These are phyloP conservation scores for Mionectes olivaceus DNA, from an alignment of 2,797 vertebrate species.

Conservation along the genomic window DNA sequence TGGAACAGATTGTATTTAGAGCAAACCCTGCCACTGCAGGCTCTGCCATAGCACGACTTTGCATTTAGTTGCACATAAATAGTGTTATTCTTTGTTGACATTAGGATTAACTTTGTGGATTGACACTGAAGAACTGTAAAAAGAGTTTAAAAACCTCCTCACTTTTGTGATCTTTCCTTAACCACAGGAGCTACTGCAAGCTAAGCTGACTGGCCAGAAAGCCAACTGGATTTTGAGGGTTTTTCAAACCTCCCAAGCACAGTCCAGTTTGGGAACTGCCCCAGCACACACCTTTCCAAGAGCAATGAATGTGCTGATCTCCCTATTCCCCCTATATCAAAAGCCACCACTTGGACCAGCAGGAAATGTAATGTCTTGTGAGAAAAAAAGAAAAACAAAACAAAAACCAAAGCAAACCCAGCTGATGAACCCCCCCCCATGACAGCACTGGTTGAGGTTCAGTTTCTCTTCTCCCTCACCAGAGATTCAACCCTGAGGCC, in stretches of 20 bases:
- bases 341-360: neutral
- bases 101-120: slow-evolving; percentile 74
- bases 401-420: neutral
- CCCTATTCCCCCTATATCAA: accelerated
- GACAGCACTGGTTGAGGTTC: neutral
- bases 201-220: slow-evolving; percentile 19
- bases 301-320: neutral
- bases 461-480: neutral
- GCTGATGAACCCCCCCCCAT: neutral
- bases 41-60: slow-evolving; percentile 9
- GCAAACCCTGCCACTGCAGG: slow-evolving; percentile 13
- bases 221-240: neutral
- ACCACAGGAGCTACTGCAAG: slow-evolving; percentile 33
- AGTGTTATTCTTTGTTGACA: slow-evolving; percentile 68
- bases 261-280: neutral
- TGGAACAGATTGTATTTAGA: slow-evolving; percentile 42
- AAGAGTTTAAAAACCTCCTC: slow-evolving; percentile 55
- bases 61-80: slow-evolving; percentile 65
- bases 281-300: neutral
- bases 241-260: neutral
- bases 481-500: neutral
- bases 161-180: slow-evolving; percentile 62
- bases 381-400: neutral
- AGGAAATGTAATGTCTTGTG: neutral
- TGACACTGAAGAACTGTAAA: slow-evolving; percentile 67